Base-by-base conservation (phyloP, 2,113 vertebrate species). In the Microtus montanus region DNA sequence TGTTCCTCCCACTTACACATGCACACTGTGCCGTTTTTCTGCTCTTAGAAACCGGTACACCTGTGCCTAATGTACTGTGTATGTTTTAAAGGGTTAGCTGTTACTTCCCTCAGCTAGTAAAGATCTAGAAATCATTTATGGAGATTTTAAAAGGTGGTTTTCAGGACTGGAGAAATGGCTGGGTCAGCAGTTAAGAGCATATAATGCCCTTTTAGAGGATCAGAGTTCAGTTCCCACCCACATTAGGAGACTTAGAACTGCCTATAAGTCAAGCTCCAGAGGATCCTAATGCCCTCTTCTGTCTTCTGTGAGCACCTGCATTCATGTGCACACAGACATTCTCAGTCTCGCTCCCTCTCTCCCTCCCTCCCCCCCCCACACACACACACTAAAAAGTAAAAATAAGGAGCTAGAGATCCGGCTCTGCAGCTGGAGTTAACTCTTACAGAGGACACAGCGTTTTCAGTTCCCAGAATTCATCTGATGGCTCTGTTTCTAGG, bases 81-180 rank as follows among this genome's bases (percentile, higher is more conserved):
- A 33, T 87, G 44, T 93, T 93, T 88, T 75, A 77, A 22, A 95
- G 22, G 74, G 44, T 88, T 77, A 78, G 13, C 68, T 22, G 49
- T 41, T 54, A 78, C 5, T 87, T 88, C 38, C 61, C 58, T 49
- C 9, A 61, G 85, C 89, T 86, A 70, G 70, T 91, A 58, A 94
- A 91, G 30, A 90, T 44, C 4, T 80, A 63, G 64, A 84, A 94
- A 85, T 90, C 20, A 89, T 89, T 75, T 90, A 63, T 70, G 5
- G 75, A 89, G 52, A 96, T 89, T 66, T 83, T 64, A 47, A 83
- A 85, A 66, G 61, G 47, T 64, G 4, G n/a, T 84, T 84, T 41
- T 63, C 24, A 26, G 58, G 80, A 28, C 58, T 84, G 8, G 22
- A 84, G n/a, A 84, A 84, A 84, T 63, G 7, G 14, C 58, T 63